phyloP scores from a whole-genome alignment of 2,113 vertebrate species.

The Oryctolagus cuniculus region mOryCun1.1 NC_091439.1:95524501-95525000 shows the following conservation, averaged over 20 bases:
- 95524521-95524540: slow-evolving; percentile 89
- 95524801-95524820: neutral
- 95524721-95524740: neutral
- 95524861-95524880: no score
- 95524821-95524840: neutral
- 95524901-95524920: neutral
- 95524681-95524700: neutral
- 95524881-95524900: neutral
- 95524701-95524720: neutral
- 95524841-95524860: neutral
- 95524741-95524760: neutral
- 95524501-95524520: slow-evolving; percentile 74
- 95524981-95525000: neutral
- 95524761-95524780: neutral
- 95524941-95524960: neutral
- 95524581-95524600: slow-evolving; percentile 87
- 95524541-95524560: slow-evolving; percentile 90
- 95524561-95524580: slow-evolving; percentile 86
- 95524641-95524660: neutral
- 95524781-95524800: neutral
- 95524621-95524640: slow-evolving; percentile 57
- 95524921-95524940: neutral
- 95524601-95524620: slow-evolving; percentile 79
- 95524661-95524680: neutral
- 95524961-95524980: neutral